These are phyloP conservation scores for Lepidonotus clava DNA, from an alignment of 2,888 invertebrate genomes.

Conservation along the genomic window DNA sequence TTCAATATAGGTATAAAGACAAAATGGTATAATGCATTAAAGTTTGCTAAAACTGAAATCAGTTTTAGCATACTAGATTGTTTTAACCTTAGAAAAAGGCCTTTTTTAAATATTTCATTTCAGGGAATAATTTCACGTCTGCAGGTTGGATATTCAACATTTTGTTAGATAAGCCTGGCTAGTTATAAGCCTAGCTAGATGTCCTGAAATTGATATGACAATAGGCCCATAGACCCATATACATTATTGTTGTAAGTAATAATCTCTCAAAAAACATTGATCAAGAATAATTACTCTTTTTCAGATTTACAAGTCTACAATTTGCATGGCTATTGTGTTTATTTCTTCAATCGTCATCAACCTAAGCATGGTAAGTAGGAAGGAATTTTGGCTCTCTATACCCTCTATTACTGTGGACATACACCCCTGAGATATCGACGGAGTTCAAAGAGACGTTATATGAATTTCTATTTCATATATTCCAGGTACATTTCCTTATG, in stretches of 20 bases:
- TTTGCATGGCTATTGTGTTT: constrained; percentile 22
- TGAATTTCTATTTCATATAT: background rate
- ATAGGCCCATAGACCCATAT: background rate
- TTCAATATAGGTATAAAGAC: background rate
- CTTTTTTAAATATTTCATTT: background rate
- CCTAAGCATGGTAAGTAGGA: constrained; percentile 42
- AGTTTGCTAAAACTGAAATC: too few relatives aligned
- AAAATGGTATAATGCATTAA: too few relatives aligned
- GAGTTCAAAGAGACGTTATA: background rate
- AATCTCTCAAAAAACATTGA: background rate
- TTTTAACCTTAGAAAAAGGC: background rate
- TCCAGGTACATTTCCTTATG: constrained; percentile 48
- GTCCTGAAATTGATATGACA: background rate
- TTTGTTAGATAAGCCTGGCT: background rate
- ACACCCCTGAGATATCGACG: too few relatives aligned
- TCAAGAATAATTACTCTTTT: background rate
- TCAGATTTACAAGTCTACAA: background rate
- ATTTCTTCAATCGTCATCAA: constrained; percentile 32
- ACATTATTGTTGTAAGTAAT: background rate
- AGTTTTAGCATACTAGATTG: background rate
- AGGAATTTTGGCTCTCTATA: too few relatives aligned
- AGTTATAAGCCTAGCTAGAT: background rate
- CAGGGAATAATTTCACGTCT: background rate
- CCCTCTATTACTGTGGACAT: background rate
- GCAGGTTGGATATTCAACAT: background rate